phyloP scores from a whole-genome alignment of 2,888 invertebrate genomes.

The Erebia palarica region DNA sequence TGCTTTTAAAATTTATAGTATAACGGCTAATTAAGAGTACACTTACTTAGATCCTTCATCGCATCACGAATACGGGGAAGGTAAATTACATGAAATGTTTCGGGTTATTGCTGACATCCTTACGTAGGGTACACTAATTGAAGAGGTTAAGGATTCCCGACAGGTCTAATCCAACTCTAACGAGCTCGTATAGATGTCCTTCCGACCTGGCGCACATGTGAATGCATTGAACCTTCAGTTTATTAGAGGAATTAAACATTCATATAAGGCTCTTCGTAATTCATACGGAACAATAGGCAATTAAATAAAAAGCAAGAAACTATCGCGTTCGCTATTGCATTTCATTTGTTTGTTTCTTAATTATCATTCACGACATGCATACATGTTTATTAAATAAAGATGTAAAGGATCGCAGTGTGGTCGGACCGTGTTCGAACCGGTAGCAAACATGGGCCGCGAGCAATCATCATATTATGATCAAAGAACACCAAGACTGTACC shows the following conservation, averaged over 20 bases:
- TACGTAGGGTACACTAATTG: slow-evolving; percentile 60
- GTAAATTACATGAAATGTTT: slow-evolving; percentile 31
- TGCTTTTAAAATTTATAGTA: slow-evolving; percentile 75
- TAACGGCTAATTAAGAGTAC: slow-evolving; percentile 76
- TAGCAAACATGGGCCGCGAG: slow-evolving; percentile 26
- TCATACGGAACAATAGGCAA: slow-evolving; percentile 28
- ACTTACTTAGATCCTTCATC: slow-evolving; percentile 63
- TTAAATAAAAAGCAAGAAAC: slow-evolving; percentile 30
- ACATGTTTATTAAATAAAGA: slow-evolving; percentile 33
- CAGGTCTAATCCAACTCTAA: slow-evolving; percentile 39
- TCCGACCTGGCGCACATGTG: slow-evolving; percentile 19
- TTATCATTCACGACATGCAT: slow-evolving; percentile 34
- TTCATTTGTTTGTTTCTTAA: slow-evolving; percentile 31
- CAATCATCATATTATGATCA: slow-evolving; percentile 28
- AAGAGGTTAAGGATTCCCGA: slow-evolving; percentile 60
- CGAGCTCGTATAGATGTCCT: slow-evolving; percentile 58
- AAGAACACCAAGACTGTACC: slow-evolving; percentile 24
- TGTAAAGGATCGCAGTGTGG: slow-evolving; percentile 24
- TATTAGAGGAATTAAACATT: slow-evolving; percentile 26
- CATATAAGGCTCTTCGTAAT: slow-evolving; percentile 24
- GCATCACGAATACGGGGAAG: slow-evolving; percentile 64
- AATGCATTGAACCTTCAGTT: slow-evolving; percentile 25
- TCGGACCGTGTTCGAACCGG: slow-evolving; percentile 23
- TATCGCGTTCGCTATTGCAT: slow-evolving; percentile 28
- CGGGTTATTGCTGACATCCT: slow-evolving; percentile 59